Percentiles rank a stretch among this genome's conserved stretches.
Conservation (phyloP, 2,888 invertebrate species). For the Aphelenchoides bicaudatus region DNA sequence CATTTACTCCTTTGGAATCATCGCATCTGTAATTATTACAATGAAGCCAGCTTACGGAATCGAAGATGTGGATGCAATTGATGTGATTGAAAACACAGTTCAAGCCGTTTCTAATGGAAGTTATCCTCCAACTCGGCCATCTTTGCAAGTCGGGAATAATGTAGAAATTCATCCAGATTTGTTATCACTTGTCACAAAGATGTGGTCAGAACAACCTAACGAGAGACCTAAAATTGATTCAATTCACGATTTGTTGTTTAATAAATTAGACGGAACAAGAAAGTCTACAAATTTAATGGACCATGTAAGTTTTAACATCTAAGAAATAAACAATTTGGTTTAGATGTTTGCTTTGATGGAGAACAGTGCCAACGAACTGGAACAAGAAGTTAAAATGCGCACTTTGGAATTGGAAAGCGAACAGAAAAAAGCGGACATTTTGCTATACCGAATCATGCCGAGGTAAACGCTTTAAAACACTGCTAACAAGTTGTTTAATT, state of each 20-base stretch:
- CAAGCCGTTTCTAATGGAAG: neutral
- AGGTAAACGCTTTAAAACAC: too few relatives aligned
- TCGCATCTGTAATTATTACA: conserved; percentile 1
- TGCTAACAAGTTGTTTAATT: too few relatives aligned
- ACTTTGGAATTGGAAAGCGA: conserved; percentile 28
- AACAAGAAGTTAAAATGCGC: conserved; percentile 26
- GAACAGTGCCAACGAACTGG: conserved; percentile 22
- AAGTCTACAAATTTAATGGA: conserved; percentile 28
- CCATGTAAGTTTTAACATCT: too few relatives aligned
- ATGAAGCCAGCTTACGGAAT: conserved; percentile 3
- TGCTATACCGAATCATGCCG: conserved; percentile 30
- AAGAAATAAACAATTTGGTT: too few relatives aligned
- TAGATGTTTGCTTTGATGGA: conserved; percentile 51
- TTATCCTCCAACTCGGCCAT: conserved; percentile 14
- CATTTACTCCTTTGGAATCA: conserved; percentile 18
- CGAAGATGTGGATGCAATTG: neutral
- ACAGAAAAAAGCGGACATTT: conserved; percentile 27
- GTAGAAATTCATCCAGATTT: neutral
- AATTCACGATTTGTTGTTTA: too few relatives aligned
- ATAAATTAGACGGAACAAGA: neutral
- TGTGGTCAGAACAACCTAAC: conserved; percentile 5
- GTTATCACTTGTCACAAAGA: neutral
- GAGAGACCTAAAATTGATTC: conserved; percentile 1
- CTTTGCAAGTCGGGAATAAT: conserved; percentile 30
- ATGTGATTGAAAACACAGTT: neutral